A percentile compares a stretch with the other conserved stretches of the same genome.
Conservation (phyloP, 2,888 invertebrate genomes). For the Girardia tigrina region DNA sequence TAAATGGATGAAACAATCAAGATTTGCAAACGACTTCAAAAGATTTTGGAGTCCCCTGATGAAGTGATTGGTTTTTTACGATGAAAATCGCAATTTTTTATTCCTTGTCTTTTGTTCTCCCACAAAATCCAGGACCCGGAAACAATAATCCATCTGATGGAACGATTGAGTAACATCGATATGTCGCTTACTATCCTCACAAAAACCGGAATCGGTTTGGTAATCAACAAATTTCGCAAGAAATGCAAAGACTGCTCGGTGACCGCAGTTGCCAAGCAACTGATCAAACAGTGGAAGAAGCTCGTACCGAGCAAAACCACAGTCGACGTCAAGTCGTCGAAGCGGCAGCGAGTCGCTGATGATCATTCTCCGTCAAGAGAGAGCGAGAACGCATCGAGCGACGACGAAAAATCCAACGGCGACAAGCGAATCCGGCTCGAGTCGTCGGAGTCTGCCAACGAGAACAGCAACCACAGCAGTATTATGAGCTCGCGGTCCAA, state of each 20-base stretch:
- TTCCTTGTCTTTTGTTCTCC: too few species aligned
- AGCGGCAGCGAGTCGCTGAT: background rate
- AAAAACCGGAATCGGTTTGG: slow-evolving; percentile 93
- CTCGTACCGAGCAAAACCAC: slow-evolving; percentile 51
- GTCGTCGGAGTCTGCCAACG: slow-evolving; percentile 5
- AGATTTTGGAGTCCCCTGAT: background rate
- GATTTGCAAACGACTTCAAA: slow-evolving; percentile 1
- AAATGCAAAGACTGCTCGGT: slow-evolving; percentile 88
- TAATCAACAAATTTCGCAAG: slow-evolving; percentile 76
- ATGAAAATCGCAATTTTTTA: too few species aligned
- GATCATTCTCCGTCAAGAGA: slow-evolving; percentile 21
- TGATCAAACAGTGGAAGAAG: slow-evolving; percentile 96
- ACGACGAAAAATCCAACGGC: slow-evolving; percentile 21
- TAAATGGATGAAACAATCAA: background rate
- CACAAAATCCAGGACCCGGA: slow-evolving; percentile 36
- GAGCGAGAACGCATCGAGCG: background rate
- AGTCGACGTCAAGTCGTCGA: background rate
- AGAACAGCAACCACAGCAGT: slow-evolving; percentile 12
- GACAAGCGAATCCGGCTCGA: background rate
- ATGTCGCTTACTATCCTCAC: slow-evolving; percentile 46
- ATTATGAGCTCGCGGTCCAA: background rate
- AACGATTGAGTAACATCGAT: slow-evolving; percentile 23
- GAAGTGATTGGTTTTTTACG: too few species aligned
- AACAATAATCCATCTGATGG: slow-evolving; percentile 28
- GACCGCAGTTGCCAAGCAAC: slow-evolving; percentile 75